phyloP scores from a whole-genome alignment of 2,888 invertebrate species.

The Nudaria mundana region DNA sequence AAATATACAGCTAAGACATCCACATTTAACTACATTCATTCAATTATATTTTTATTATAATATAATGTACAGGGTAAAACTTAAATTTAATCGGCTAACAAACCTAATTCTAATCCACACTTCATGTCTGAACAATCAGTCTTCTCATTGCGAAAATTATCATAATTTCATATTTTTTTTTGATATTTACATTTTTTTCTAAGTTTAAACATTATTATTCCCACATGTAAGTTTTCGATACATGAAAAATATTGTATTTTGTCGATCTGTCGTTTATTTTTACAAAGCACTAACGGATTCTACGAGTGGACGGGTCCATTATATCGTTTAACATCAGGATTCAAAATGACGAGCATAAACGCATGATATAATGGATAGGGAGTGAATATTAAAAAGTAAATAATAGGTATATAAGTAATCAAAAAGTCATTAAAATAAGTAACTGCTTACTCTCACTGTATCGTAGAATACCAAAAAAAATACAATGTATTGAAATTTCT shows the following conservation, averaged over 20 bases:
- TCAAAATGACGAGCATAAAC: too few relatives aligned
- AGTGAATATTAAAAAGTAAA: too few relatives aligned
- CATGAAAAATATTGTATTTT: constrained; percentile 38
- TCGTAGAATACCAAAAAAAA: too few relatives aligned
- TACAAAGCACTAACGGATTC: constrained; percentile 44
- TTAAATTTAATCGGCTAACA: constrained; percentile 64
- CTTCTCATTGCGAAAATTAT: constrained; percentile 79
- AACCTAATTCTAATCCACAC: constrained; percentile 69
- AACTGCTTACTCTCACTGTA: too few relatives aligned
- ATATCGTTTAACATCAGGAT: constrained; percentile 19
- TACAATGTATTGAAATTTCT: too few relatives aligned
- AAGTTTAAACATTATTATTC: constrained; percentile 44
- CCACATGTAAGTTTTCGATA: constrained; percentile 42
- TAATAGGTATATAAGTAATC: too few relatives aligned
- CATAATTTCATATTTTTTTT: constrained; percentile 46
- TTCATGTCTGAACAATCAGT: constrained; percentile 76
- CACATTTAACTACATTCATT: constrained; percentile 36
- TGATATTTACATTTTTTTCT: constrained; percentile 53
- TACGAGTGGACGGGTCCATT: constrained; percentile 63
- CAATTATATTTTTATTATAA: constrained; percentile 44
- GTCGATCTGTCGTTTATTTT: constrained; percentile 34
- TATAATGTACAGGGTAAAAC: constrained; percentile 56
- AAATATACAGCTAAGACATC: constrained; percentile 37
- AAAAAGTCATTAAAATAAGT: too few relatives aligned
- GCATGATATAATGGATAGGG: too few relatives aligned